Conservation (phyloP, 2,797 vertebrate species). For the Taenioides sp. region DNA sequence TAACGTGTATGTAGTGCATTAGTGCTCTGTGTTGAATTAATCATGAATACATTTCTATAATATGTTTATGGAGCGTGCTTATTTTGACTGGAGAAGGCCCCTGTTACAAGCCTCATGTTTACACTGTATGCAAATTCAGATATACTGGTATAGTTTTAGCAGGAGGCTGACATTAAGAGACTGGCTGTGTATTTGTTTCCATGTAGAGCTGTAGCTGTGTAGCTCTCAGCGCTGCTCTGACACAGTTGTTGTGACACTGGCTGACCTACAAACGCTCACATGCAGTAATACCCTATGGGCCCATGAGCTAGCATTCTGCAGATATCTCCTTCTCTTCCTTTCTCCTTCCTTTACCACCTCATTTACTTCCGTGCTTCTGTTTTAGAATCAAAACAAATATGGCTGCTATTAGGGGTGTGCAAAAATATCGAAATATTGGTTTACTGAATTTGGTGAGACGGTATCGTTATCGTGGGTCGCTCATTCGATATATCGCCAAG, state of each 20-base stretch:
- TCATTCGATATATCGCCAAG: too few species aligned
- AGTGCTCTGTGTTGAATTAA: constrained; percentile 5
- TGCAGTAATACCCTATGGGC: constrained; percentile 71
- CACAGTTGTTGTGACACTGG: constrained; percentile 73
- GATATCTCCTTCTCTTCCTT: constrained; percentile 13
- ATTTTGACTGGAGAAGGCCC: not conserved
- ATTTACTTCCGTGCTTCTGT: not conserved
- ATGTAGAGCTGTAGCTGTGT: not conserved
- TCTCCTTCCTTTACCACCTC: constrained; percentile 1
- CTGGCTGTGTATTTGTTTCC: too few species aligned
- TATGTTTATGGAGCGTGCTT: not conserved
- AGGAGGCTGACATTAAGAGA: too few species aligned
- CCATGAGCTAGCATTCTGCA: constrained; percentile 63
- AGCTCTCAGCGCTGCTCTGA: constrained; percentile 38
- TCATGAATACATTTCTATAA: constrained; percentile 4
- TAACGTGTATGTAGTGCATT: not conserved
- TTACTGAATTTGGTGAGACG: too few species aligned
- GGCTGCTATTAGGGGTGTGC: too few species aligned
- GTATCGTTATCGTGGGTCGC: too few species aligned
- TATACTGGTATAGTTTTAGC: too few species aligned
- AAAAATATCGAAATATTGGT: too few species aligned
- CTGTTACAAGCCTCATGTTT: not conserved
- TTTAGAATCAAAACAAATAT: constrained; percentile 12
- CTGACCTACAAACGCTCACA: constrained; percentile 78
- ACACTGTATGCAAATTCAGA: too few species aligned